A percentile compares a stretch with the other conserved stretches of the same genome.
Evolutionary conservation across 53 echinoderm and acorn worm species (phyloP).

Genomic region (Stichopus horrens): DNA sequence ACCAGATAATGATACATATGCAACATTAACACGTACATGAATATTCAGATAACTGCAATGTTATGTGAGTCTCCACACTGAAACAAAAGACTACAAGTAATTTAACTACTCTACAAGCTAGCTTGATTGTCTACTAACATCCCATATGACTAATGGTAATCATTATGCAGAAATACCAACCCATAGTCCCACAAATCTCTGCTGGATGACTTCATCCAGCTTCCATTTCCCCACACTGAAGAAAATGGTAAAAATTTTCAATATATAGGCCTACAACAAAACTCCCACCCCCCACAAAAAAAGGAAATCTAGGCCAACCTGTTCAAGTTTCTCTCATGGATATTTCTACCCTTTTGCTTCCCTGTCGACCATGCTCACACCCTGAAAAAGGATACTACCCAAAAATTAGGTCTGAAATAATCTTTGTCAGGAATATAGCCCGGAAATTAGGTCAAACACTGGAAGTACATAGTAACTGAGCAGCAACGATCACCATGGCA

Average conservation of each 20-base stretch:
- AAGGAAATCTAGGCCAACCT: not conserved
- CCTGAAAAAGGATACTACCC: constrained; percentile 26
- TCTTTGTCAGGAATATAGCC: not conserved
- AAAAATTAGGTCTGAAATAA: constrained; percentile 38
- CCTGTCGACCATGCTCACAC: not conserved
- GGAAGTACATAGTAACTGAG: not conserved
- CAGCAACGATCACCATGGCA: not conserved
- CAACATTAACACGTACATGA: too few relatives aligned
- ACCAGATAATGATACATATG: too few relatives aligned
- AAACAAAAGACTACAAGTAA: too few relatives aligned
- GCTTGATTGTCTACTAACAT: not conserved
- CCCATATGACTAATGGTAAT: constrained; percentile 16
- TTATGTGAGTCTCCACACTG: too few relatives aligned
- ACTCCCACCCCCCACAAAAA: not conserved
- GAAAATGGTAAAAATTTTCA: too few relatives aligned
- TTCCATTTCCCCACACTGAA: not conserved
- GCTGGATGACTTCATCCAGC: not conserved
- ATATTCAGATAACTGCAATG: too few relatives aligned
- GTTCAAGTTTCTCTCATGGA: not conserved
- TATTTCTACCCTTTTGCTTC: not conserved
- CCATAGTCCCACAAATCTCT: not conserved
- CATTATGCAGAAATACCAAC: constrained; percentile 9
- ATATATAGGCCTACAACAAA: too few relatives aligned
- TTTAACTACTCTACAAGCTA: not conserved
- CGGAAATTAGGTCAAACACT: constrained; percentile 27